phyloP scores from a whole-genome alignment of 1,140 invertebrate genomes.

The Tachypleus tridentatus region DNA sequence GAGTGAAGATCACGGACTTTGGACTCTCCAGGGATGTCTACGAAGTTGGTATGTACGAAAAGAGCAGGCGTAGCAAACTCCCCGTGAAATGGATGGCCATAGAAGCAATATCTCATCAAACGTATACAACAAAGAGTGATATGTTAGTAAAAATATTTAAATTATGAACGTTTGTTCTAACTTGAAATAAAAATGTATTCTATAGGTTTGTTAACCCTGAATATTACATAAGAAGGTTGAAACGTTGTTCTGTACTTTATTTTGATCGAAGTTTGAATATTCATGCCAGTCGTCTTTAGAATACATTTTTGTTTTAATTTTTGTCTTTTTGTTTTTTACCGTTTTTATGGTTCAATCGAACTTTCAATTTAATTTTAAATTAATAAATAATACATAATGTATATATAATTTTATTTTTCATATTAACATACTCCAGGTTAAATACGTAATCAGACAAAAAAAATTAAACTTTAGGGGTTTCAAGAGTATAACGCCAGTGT shows the following conservation, averaged over 20 bases:
- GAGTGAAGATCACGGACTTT: slow-evolving; percentile 38
- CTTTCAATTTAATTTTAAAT: too few species aligned
- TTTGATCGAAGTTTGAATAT: neutral
- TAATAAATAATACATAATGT: too few species aligned
- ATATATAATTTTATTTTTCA: too few species aligned
- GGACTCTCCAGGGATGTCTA: slow-evolving; percentile 37
- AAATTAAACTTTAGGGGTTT: too few species aligned
- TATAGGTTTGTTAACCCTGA: slow-evolving; percentile 1
- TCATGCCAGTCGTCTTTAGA: too few species aligned
- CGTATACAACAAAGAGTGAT: slow-evolving; percentile 34
- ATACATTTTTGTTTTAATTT: too few species aligned
- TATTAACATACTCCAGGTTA: too few species aligned
- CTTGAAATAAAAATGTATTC: neutral
- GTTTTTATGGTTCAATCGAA: too few species aligned
- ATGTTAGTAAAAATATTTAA: slow-evolving; percentile 24
- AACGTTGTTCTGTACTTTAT: neutral
- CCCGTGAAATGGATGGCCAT: slow-evolving; percentile 42
- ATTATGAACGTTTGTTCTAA: neutral
- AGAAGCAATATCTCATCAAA: slow-evolving; percentile 29
- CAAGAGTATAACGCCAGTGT: too few species aligned
- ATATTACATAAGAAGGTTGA: neutral
- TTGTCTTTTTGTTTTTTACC: too few species aligned
- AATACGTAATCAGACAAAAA: too few species aligned
- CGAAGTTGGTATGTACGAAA: slow-evolving; percentile 32
- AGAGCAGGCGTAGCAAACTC: slow-evolving; percentile 28